Base-by-base conservation (phyloP, 2,113 vertebrate species). In the Myotis brandtii region DNA sequence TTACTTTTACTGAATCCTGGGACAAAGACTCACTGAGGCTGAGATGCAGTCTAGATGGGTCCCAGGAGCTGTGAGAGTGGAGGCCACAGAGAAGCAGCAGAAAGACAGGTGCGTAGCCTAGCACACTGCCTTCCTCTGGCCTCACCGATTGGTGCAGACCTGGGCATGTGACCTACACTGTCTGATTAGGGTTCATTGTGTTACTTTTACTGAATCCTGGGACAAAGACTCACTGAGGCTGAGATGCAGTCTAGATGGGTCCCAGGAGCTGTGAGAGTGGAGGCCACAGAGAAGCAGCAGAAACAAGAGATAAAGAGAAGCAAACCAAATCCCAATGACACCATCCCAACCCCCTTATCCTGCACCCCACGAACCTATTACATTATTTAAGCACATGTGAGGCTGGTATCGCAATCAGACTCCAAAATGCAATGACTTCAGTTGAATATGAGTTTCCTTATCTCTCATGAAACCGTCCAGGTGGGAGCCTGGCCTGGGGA, bases 101-200 rank as follows among this genome's bases (percentile, higher is more conserved):
- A 48, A 18, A 5, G 1, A 18, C 13, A 2, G 12, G 21, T 1
- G 25, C 10, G 0, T 17, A 34, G 27, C n/a, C 23, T 40, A 12
- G 20, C 2, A 18, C 9, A 1, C 17, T 14, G 48, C 37, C 6
- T 50, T 54, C 59, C 30, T 48, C 62, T 4, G 30, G 16, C 40
- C 1, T 1, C 9, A 6, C 30, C 0, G 4, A 30, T 13, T 64
- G 62, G 18, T 32, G 70, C 64, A 54, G 46, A 20, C 11, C 0
- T 46, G 27, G 10, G 13, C 40, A 27, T 32, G 1, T 1, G 11
- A 50, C 62, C 43, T 48, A 16, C 20, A 1, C 2, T 79, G 64
- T 9, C 2, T 1, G 2, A 25, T 1, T 6, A 62, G 27, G 30
- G 34, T 52, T 52, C 4, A 43, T 1, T 21, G n/a, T 1, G 1